Evolutionary conservation across 2,888 invertebrate genomes (phyloP), one percentile per base, ranked within the genome.

Genomic region (Chesias legatella): DNA sequence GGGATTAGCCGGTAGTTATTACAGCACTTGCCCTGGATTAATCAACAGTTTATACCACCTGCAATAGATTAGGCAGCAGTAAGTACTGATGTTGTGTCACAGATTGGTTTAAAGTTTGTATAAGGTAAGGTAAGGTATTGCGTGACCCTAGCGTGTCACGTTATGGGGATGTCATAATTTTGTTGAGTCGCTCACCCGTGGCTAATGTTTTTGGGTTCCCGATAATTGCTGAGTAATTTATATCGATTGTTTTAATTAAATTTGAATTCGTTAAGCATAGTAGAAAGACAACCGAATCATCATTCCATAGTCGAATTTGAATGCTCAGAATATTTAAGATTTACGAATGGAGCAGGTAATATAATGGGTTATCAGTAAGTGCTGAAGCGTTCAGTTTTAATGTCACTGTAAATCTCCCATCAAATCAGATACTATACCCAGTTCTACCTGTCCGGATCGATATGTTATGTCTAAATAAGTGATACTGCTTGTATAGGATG

Each of bases 91-190:
- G 7, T 17, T 3, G n/a, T 10, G 29, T 9, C 35, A 40, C 25
- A 13, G 44, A 40, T 29, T 40, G 36, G 10, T 8, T 17, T 6
- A 29, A n/a, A 32, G 39, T 40, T 36, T 2, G 32, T 36, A 40
- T 22, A 9, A 9, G 10, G 29, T 25, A n/a, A n/a, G n/a, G n/a
- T n/a, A n/a, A 33, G 6, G 25, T 10, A 36, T 65, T 42, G 67
- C 67, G 69, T 67, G 67, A 64, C 57, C 52, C 26, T 25, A 7
- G 27, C 32, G 53, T 61, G 67, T 64, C 67, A 69, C 73, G 78
- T 73, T 65, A 68, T 69, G 65, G 62, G 82, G 76, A 85, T 79
- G 83, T 86, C 85, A 85, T 85, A 84, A 85, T 84, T 81, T 63
- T 68, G 75, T 78, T 76, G 73, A 71, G 76, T 77, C 72, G 60